A percentile compares a stretch with the other conserved stretches of the same genome.
Conservation (phyloP, 2,797 vertebrate genomes). For the Odontamblyopus lacepedii region DNA sequence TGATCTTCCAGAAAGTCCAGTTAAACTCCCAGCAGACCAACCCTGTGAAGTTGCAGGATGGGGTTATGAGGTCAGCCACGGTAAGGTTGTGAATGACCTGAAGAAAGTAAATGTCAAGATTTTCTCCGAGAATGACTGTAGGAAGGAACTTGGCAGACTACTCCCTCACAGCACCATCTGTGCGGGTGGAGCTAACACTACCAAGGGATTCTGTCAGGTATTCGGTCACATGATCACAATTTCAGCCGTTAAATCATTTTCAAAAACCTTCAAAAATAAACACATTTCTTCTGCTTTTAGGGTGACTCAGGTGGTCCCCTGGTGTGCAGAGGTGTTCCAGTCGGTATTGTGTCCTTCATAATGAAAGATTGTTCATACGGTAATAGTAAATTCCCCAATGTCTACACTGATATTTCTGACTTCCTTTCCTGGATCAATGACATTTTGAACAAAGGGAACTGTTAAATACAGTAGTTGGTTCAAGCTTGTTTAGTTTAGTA, state of each 20-base stretch:
- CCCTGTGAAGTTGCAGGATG: constrained; percentile 45
- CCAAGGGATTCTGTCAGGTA: constrained; percentile 56
- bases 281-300: constrained; percentile 37
- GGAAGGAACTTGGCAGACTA: accelerated
- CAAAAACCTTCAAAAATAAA: background rate
- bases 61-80: background rate
- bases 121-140: constrained; percentile 18
- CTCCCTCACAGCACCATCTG: constrained; percentile 49
- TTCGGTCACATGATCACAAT: accelerated
- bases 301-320: constrained; percentile 74
- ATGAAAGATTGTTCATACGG: constrained; percentile 17
- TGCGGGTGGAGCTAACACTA: constrained; percentile 46
- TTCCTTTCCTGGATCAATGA: constrained; percentile 59
- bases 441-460: background rate
- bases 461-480: background rate
- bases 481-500: background rate
- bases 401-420: constrained; percentile 67
- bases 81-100: accelerated
- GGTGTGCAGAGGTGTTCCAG: constrained; percentile 50
- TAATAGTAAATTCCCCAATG: constrained; percentile 42
- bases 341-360: constrained; percentile 71
- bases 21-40: background rate
- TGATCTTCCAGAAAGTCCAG: constrained; percentile 5
- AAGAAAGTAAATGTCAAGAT: constrained; percentile 28
- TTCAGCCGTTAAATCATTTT: background rate